Percentiles rank a stretch among this genome's conserved stretches.
Conservation (phyloP, 2,797 vertebrate species). For the Gambusia yucatana region DNA sequence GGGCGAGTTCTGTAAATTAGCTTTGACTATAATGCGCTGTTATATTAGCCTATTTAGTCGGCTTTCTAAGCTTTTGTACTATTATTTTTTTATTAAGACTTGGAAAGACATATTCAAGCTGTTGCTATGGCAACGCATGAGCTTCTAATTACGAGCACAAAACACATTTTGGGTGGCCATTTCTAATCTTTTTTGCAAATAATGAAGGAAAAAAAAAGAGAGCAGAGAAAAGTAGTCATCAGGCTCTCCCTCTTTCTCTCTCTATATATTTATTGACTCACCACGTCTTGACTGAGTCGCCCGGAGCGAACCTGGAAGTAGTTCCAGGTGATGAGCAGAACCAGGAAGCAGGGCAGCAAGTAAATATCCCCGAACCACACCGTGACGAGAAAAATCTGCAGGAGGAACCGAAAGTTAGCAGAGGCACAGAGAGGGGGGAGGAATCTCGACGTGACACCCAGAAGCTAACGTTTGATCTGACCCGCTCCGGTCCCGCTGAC, state of each 20-base stretch:
- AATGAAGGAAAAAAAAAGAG: constrained; percentile 4
- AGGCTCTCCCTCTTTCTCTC: neutral
- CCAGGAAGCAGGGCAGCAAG: constrained; percentile 91
- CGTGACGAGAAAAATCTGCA: constrained; percentile 89
- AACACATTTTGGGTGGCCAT: neutral
- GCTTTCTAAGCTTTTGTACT: constrained; percentile 53
- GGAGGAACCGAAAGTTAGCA: constrained; percentile 44
- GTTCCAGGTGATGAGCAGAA: constrained; percentile 90
- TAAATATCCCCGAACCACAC: constrained; percentile 95
- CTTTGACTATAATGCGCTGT: constrained; percentile 37
- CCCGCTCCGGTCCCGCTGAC: constrained; percentile 31
- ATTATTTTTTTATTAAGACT: constrained; percentile 50
- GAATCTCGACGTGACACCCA: constrained; percentile 15
- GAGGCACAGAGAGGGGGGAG: neutral
- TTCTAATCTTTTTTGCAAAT: constrained; percentile 11
- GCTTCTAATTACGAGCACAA: constrained; percentile 41
- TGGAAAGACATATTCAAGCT: constrained; percentile 25
- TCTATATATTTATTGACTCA: constrained; percentile 63
- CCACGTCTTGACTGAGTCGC: constrained; percentile 85
- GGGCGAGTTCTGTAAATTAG: constrained; percentile 49
- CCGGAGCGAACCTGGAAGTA: constrained; percentile 84
- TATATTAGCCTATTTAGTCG: constrained; percentile 50
- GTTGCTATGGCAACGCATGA: constrained; percentile 62
- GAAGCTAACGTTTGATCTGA: constrained; percentile 14
- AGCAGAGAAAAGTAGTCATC: constrained; percentile 3